phyloP scores from a whole-genome alignment of 2,888 invertebrate genomes.

The Dyspetes luteomarginatus region DNA sequence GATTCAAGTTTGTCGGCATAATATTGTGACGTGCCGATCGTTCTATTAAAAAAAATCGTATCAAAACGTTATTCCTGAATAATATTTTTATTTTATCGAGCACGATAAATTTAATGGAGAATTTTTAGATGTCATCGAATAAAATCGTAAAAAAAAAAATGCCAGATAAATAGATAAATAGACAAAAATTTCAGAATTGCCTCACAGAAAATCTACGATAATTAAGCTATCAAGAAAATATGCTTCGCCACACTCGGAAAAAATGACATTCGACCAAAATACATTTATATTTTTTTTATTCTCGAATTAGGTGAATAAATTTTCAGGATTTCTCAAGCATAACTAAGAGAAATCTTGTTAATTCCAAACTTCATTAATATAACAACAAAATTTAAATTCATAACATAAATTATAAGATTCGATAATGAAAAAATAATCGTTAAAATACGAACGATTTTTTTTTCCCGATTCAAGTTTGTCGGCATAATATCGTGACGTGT shows the following conservation, averaged over 20 bases:
- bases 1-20: too few relatives aligned
- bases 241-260: constrained; percentile 22
- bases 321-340: background rate
- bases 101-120: constrained; percentile 54
- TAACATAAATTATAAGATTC: constrained; percentile 16
- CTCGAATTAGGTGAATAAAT: background rate
- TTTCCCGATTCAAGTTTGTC: too few relatives aligned
- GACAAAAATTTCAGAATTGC: constrained; percentile 33
- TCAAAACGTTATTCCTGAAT: constrained; percentile 1
- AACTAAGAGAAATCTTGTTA: constrained; percentile 6
- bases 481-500: too few relatives aligned
- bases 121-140: constrained; percentile 22
- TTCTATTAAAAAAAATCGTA: constrained; percentile 8
- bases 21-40: too few relatives aligned
- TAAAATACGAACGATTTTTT: constrained; percentile 21
- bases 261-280: background rate
- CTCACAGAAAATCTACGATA: constrained; percentile 12
- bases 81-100: background rate
- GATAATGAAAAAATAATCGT: constrained; percentile 19
- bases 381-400: constrained; percentile 13
- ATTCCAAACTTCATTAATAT: constrained; percentile 2
- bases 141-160: too few relatives aligned
- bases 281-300: background rate
- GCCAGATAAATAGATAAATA: too few relatives aligned
- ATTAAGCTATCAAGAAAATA: constrained; percentile 56